phyloP scores from a whole-genome alignment of 2,888 invertebrate species.

The Drymonia ruficornis region DNA sequence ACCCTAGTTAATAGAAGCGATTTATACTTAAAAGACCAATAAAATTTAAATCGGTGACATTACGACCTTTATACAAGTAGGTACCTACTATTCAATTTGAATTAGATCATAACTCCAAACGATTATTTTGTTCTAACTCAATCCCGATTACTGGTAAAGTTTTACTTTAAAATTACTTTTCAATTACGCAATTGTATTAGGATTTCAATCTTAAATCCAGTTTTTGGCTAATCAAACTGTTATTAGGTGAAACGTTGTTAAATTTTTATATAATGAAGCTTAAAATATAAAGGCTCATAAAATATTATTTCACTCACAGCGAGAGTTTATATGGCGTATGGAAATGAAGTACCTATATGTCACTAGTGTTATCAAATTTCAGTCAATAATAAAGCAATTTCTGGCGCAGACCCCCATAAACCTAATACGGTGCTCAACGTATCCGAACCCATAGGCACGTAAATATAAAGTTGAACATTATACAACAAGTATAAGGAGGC shows the following conservation, averaged over 20 bases:
- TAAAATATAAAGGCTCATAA: no score
- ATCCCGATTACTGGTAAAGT: neutral
- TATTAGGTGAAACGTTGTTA: no score
- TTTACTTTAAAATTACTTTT: neutral
- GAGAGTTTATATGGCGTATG: no score
- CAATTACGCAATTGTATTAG: neutral
- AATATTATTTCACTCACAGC: no score
- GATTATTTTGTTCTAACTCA: neutral
- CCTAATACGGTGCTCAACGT: neutral
- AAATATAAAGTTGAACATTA: slow-evolving; percentile 26
- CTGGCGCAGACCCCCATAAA: neutral
- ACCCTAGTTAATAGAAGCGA: neutral
- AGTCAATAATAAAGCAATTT: neutral
- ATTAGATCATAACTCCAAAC: neutral
- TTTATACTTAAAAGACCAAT: neutral
- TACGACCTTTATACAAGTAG: neutral
- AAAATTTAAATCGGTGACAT: neutral
- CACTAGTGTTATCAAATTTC: neutral
- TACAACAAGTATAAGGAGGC: slow-evolving; percentile 29
- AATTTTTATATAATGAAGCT: no score
- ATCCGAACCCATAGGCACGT: neutral
- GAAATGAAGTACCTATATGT: no score
- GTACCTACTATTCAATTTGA: neutral
- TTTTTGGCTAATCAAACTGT: no score
- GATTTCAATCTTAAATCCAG: no score